These are phyloP conservation scores for Rhogogaster chlorosoma DNA, from an alignment of 2,888 invertebrate species.

Conservation along the genomic window DNA sequence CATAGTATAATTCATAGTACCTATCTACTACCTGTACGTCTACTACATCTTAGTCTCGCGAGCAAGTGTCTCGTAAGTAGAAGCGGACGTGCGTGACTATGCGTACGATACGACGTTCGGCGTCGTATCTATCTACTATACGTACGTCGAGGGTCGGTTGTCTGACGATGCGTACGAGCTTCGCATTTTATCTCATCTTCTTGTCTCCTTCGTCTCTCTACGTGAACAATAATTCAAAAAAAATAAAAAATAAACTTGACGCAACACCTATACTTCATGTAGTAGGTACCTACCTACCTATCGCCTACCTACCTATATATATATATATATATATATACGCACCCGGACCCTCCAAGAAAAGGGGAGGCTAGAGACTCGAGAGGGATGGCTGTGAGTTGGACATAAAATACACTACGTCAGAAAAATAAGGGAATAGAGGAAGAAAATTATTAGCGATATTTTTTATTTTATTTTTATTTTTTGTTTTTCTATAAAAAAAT, in stretches of 20 bases:
- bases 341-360: not conserved
- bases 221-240: constrained; percentile 41
- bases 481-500: not conserved
- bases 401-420: not conserved
- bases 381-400: constrained; percentile 12
- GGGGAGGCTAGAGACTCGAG: not conserved
- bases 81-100: constrained; percentile 50
- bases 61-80: constrained; percentile 22
- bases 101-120: constrained; percentile 15
- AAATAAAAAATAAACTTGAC: no score
- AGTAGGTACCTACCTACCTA: not conserved
- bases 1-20: not conserved
- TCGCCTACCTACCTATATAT: not conserved
- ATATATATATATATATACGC: not conserved
- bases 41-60: not conserved
- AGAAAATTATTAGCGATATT: not conserved
- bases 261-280: not conserved
- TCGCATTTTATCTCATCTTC: constrained; percentile 23
- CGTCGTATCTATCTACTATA: not conserved
- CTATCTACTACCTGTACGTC: not conserved
- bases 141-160: constrained; percentile 22
- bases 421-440: not conserved
- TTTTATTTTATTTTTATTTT: not conserved
- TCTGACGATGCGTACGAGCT: constrained; percentile 39
- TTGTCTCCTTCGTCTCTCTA: not conserved